phyloP scores from a whole-genome alignment of 2,888 invertebrate genomes.

The Eilema depressum region DNA sequence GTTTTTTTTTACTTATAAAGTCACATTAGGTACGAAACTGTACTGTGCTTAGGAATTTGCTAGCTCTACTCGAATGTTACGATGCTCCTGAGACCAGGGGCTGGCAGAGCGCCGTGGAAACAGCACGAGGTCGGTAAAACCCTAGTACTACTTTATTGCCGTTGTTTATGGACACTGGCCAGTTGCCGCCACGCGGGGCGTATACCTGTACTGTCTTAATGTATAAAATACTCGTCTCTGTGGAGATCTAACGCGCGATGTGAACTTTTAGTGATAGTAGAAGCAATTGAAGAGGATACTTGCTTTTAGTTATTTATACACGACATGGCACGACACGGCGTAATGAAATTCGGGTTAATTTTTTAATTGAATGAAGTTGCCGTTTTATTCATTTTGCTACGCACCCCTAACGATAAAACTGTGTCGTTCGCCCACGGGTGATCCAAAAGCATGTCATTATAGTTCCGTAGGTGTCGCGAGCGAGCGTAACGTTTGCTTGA shows the following conservation, averaged over 20 bases:
- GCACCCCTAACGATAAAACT: constrained; percentile 26
- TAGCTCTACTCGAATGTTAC: background rate
- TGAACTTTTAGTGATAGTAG: background rate
- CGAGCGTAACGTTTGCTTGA: constrained; percentile 31
- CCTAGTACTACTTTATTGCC: background rate
- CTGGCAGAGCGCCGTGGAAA: background rate
- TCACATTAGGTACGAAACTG: background rate
- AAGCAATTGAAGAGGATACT: background rate
- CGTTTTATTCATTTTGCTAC: constrained; percentile 6
- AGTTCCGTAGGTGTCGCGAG: constrained; percentile 44
- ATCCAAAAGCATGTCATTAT: constrained; percentile 53
- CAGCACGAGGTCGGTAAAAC: background rate
- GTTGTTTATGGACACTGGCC: background rate
- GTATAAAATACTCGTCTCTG: constrained; percentile 1
- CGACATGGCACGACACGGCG: background rate
- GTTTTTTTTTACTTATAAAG: background rate
- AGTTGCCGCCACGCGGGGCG: background rate
- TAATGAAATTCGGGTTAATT: too few relatives aligned
- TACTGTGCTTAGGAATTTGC: background rate
- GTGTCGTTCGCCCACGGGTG: constrained; percentile 48
- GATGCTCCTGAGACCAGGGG: background rate
- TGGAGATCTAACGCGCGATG: background rate
- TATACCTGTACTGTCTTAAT: background rate
- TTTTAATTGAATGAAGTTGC: background rate
- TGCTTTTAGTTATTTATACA: background rate